Evolutionary conservation across 2,888 invertebrate genomes (phyloP), one percentile per base, ranked within the genome.

Genomic region (Ferdinandea cuprea): DNA sequence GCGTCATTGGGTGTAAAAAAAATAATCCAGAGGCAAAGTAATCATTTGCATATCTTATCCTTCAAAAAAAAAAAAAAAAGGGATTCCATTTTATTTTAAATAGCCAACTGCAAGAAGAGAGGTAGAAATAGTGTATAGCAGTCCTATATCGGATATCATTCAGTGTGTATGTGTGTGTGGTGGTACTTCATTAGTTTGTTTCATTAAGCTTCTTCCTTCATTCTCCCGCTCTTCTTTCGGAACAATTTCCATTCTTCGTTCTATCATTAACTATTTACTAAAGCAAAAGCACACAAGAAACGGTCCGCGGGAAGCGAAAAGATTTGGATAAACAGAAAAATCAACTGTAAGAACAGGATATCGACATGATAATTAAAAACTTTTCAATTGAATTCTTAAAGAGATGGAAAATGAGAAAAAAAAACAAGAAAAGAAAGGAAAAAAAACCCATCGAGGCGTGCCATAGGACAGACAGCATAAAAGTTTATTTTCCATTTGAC

Each of bases 321-420:
- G 46, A 17, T 56, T 48, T 40, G 61, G 35, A 52, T 59, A 25
- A 73, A 46, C 30, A 37, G 37, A 68, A 68, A n/a, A 46, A 54
- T 46, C 46, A 46, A 40, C 61, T 56, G 63, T 40, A 44, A 59
- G 66, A 48, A 32, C 37, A 13, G 46, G 65, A 65, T 66, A 71
- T 71, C 77, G 77, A 77, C 83, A 71, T 63, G 78, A 72, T 72
- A 83, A 83, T 83, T 83, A 78, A 77, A 83, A 78, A 83, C 61
- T 83, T 77, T 78, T 63, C 78, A 78, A 83, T 78, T 72, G 83
- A 78, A 83, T 78, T 37, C 59, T 69, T 77, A 78, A 77, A 56
- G 35, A 69, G 72, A 79, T 30, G 58, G 48, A 72, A 30, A 72
- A 46, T 25, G 44, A 32, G 32, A 2, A 42, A 46, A 46, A 44